Base-by-base conservation (phyloP, 1,140 invertebrate species). In the Drosophila eugracilis region DNA sequence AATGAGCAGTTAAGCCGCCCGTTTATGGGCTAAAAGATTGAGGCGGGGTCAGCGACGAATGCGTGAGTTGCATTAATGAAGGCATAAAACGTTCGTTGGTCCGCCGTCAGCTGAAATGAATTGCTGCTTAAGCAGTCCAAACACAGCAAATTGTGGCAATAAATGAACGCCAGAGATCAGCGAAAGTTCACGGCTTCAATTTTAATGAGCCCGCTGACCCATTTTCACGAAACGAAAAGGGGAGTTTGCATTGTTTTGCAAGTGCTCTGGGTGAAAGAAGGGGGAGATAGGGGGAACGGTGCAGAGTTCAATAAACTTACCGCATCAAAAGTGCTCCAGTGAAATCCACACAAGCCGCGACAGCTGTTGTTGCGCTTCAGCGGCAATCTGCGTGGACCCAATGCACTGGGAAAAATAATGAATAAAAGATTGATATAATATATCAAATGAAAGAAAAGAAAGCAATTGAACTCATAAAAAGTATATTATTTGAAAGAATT, bases 311-410 rank as follows among this genome's bases (percentile, higher is more conserved):
- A 84, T 71, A 78, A 84, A 84, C 79, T 53, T 52, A 9, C 19
- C 19, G 60, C 70, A 75, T 44, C 59, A 39, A 39, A 74, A 73
- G 54, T 59, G 52, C 58, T 48, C 44, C 37, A 58, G 32, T 53
- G 57, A 65, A 41, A 67, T 67, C 74, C 54, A 63, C 72, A 57
- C 58, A 77, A 48, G 62, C 63, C 71, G 52, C 30, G 47, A 49
- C 81, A 85, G 81, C 81, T 85, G 81, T 88, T 86, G 81, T 41
- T 71, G 59, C 52, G 81, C 77, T 47, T 85, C 81, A 81, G 59
- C 30, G 59, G 67, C 77, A 77, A 84, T 85, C 80, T 73, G 73
- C 39, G 41, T 36, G 28, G 53, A 45, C 39, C 14, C 30, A 5
- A 2, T n/a, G 10, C 60, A 65, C 60, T 62, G 17, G 36, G n/a